Conservation (phyloP, 2,797 vertebrate genomes). For the Dryobates pubescens region DNA sequence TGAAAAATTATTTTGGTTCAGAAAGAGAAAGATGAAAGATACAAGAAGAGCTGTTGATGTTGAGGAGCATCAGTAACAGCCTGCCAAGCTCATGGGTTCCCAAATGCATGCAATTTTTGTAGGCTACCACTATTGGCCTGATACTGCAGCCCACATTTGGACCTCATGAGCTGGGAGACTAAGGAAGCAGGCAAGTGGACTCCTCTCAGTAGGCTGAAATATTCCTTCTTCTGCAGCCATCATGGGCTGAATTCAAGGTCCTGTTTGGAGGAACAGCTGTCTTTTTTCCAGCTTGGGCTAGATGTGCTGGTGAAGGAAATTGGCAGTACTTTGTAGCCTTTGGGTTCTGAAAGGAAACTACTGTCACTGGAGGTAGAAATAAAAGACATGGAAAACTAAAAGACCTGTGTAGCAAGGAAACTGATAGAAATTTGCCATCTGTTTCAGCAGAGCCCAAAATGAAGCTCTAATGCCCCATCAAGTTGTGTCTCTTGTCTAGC, state of each 20-base stretch:
- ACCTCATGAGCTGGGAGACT: not conserved
- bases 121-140: not conserved
- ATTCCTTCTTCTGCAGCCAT: not conserved
- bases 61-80: not conserved
- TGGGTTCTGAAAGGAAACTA: not conserved
- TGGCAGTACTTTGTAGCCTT: not conserved
- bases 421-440: not conserved
- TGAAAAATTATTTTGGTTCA: not conserved
- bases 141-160: fast-evolving
- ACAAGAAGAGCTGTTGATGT: not conserved
- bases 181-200: not conserved
- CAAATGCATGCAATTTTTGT: not conserved
- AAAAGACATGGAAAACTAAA: not conserved
- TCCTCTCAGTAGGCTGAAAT: not conserved
- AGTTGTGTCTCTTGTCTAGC: not conserved
- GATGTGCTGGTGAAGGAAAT: not conserved
- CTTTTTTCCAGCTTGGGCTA: not conserved
- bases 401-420: not conserved
- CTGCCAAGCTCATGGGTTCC: not conserved
- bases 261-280: not conserved
- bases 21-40: not conserved
- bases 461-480: not conserved
- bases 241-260: not conserved
- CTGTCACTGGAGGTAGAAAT: not conserved
- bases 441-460: not conserved